These are phyloP conservation scores for Abramis brama DNA, from an alignment of 2,113 vertebrate genomes.

Conservation along the genomic window DNA sequence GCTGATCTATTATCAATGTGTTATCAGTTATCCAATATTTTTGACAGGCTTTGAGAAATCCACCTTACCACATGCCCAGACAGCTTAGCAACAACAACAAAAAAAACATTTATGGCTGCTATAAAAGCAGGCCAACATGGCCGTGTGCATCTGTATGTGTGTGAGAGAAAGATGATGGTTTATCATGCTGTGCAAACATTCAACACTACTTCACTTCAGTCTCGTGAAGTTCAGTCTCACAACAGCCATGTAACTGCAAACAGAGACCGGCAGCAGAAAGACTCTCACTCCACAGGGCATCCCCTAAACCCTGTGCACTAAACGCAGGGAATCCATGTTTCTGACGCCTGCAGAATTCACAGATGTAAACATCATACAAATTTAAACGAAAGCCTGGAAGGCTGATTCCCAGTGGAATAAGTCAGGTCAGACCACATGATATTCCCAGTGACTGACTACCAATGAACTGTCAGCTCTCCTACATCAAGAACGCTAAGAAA, in stretches of 20 bases:
- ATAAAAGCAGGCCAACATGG: not conserved
- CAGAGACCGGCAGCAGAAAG: not conserved
- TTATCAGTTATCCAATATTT: not conserved
- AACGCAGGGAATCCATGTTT: not conserved
- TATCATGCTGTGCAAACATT: not conserved
- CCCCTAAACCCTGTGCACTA: not conserved
- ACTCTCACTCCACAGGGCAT: no score
- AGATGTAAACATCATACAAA: not conserved
- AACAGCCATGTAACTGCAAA: not conserved
- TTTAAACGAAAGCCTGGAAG: not conserved
- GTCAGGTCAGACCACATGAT: not conserved
- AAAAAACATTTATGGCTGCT: not conserved
- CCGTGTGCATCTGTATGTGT: not conserved
- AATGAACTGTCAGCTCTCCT: not conserved
- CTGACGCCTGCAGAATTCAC: not conserved
- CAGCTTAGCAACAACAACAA: not conserved
- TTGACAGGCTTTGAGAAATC: not conserved
- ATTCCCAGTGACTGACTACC: not conserved
- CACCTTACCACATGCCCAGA: not conserved
- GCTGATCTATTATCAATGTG: no score
- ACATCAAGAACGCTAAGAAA: not conserved
- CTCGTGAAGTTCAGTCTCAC: not conserved
- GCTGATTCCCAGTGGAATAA: not conserved
- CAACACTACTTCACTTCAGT: not conserved
- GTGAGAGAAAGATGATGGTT: not conserved